Base-by-base conservation (phyloP, 2,113 vertebrate genomes). In the Glaucomys volans region DNA sequence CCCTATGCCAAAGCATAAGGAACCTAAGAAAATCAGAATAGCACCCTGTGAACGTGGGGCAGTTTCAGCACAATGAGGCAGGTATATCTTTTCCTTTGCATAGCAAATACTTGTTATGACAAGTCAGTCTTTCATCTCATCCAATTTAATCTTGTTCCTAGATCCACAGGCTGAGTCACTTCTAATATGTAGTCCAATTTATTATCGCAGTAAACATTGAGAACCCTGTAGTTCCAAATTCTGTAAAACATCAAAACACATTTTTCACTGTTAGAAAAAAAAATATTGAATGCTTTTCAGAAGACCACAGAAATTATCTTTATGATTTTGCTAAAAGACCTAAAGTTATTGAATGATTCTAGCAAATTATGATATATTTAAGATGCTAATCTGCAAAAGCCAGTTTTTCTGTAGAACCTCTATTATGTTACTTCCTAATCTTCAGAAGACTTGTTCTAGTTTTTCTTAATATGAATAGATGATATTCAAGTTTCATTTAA, bases 61-160 rank as follows among this genome's bases (percentile, higher is more conserved):
- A 77, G 2, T 20, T 69, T 91, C 5, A 86, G 32, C 42, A 72
- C 18, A 59, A 16, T 17, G 37, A 95, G 32, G 16, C 44, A 90
- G 42, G 26, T 20, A 17, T 88, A 94, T 67, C 69, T 40, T 75
- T 40, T 75, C 50, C 59, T 92, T 81, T 57, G 22, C 54, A 86
- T 13, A 86, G 54, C 37, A 80, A 71, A 94, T 13, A 42, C 32
- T 95, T 94, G 13, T 44, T 59, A 52, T 13, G 10, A 42, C 47
- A 95, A 86, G 4, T 89, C n/a, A 95, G 67, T 52, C 3, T 86
- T 92, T 85, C 35, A 52, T 64, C 37, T 86, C 37, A 93, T 59
- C 90, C 93, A 93, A 62, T 79, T 95, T 94, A 67, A 87, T 94
- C 66, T 82, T 79, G 30, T 86, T 89, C 86, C 93, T 94, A 71